phyloP scores from a whole-genome alignment of 2,113 vertebrate species.

The Vulpes vulpes region DNA sequence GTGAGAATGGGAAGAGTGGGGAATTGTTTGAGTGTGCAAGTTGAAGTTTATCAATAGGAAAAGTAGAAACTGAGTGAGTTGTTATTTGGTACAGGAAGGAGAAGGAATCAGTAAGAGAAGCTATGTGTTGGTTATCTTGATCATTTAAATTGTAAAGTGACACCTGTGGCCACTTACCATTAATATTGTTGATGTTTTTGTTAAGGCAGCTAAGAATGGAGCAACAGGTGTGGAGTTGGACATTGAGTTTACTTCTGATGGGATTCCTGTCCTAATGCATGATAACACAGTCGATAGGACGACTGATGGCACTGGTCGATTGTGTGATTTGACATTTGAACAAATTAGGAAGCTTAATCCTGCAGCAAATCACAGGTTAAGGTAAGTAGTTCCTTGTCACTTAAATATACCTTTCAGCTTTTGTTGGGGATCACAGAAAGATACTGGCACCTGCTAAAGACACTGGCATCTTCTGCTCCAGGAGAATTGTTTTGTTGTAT shows the following conservation, averaged over 20 bases:
- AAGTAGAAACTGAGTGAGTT: not conserved
- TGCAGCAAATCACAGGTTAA: constrained; percentile 94
- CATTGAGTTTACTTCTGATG: constrained; percentile 95
- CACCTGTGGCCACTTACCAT: not conserved
- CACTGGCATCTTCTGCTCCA: not conserved
- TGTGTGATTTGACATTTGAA: constrained; percentile 91
- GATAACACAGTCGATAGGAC: constrained; percentile 96
- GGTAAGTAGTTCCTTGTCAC: constrained; percentile 84
- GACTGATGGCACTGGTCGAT: constrained; percentile 93
- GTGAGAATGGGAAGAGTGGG: not conserved
- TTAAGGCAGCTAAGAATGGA: constrained; percentile 95
- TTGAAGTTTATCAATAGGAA: not conserved
- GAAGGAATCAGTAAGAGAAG: not conserved
- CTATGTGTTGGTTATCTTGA: not conserved
- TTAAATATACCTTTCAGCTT: not conserved
- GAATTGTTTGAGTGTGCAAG: not conserved
- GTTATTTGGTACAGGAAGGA: not conserved
- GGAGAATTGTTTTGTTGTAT: constrained; percentile 18
- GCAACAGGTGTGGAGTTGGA: constrained; percentile 96
- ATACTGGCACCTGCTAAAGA: not conserved
- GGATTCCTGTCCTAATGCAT: constrained; percentile 96
- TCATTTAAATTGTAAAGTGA: not conserved
- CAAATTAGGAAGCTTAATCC: constrained; percentile 93
- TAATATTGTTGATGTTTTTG: constrained; percentile 62
- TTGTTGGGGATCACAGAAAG: not conserved